These are phyloP conservation scores for Arvicanthis niloticus DNA, from an alignment of 2,113 vertebrate genomes.

Conservation along the genomic window DNA sequence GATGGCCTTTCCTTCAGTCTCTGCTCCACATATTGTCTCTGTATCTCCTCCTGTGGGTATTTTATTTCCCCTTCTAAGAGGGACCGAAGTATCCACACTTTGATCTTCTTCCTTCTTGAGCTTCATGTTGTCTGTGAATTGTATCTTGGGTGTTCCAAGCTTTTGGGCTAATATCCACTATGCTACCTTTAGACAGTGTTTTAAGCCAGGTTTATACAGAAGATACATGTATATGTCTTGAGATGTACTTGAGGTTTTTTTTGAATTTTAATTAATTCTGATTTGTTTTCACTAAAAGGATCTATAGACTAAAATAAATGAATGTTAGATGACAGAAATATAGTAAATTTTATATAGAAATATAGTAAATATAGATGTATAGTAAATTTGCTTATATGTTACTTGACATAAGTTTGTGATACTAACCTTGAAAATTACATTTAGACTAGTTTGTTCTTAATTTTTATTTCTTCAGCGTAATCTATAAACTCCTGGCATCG, in stretches of 20 bases:
- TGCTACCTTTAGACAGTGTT: neutral
- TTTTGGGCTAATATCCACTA: too few relatives aligned
- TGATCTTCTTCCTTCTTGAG: too few relatives aligned
- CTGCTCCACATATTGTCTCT: too few relatives aligned
- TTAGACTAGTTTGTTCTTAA: constrained; percentile 55
- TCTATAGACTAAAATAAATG: neutral
- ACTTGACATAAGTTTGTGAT: constrained; percentile 38
- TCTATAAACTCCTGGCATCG: constrained; percentile 98
- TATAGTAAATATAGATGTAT: neutral
- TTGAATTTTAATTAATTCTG: neutral
- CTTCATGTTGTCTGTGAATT: too few relatives aligned
- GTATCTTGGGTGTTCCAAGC: too few relatives aligned
- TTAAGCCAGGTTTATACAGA: neutral
- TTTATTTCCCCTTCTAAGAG: too few relatives aligned
- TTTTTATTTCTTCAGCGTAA: constrained; percentile 89
- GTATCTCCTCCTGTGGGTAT: too few relatives aligned
- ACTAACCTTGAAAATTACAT: constrained; percentile 40
- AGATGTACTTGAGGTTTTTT: neutral
- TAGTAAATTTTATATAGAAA: neutral
- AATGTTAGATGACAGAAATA: constrained; percentile 20
- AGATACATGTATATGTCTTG: neutral
- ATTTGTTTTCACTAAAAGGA: constrained; percentile 37
- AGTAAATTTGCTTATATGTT: neutral
- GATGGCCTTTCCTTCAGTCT: too few relatives aligned
- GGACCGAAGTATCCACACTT: too few relatives aligned